Evolutionary conservation across 2,113 vertebrate genomes (phyloP).

Genomic region (Cnemophilus loriae): DNA sequence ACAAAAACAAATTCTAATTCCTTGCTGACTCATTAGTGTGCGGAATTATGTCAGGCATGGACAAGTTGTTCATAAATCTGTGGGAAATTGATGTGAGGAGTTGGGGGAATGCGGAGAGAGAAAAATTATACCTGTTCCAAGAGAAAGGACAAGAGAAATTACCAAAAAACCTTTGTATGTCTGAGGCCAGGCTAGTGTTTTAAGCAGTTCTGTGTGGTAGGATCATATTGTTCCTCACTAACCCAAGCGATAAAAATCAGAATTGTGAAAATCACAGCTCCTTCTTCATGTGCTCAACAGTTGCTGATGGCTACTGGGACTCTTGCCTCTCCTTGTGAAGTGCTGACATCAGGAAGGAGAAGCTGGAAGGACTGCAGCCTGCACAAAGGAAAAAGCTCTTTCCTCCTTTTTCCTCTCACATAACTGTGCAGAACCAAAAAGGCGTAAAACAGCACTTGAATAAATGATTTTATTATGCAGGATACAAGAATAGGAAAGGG

Average conservation of each 20-base stretch:
- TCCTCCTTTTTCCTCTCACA: neutral
- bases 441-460: neutral
- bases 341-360: neutral
- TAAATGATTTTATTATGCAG: conserved; percentile 21
- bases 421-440: neutral
- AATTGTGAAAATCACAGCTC: neutral
- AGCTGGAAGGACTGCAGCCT: neutral
- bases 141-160: neutral
- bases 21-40: neutral
- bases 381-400: neutral
- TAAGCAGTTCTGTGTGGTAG: neutral
- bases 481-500: conserved; percentile 42
- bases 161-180: neutral
- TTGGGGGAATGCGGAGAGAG: neutral
- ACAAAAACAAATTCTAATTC: neutral
- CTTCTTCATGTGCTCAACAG: neutral
- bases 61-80: neutral
- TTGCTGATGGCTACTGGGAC: neutral
- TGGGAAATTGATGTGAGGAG: neutral
- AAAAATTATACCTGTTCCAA: neutral
- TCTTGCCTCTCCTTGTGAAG: neutral
- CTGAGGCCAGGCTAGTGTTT: neutral
- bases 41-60: neutral
- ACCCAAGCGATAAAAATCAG: neutral
- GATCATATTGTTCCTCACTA: neutral